Evolutionary conservation across 2,888 invertebrate species (phyloP).

Genomic region (Eilema caniola): DNA sequence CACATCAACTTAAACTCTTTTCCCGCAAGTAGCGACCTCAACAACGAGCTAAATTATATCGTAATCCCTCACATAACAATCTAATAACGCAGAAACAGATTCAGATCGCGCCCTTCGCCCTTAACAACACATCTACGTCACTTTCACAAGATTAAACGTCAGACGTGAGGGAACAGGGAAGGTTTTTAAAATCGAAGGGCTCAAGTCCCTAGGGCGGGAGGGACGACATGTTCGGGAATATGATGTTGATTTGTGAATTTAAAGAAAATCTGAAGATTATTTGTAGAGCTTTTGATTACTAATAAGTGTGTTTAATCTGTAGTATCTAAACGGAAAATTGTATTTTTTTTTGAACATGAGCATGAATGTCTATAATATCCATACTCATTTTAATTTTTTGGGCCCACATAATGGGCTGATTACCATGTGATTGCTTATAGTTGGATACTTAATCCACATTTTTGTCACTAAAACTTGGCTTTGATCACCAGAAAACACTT

Average conservation of each 20-base stretch:
- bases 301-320: background rate
- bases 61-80: slow-evolving; percentile 47
- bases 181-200: slow-evolving; percentile 71
- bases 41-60: slow-evolving; percentile 40
- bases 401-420: too few species aligned
- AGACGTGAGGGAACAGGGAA: slow-evolving; percentile 54
- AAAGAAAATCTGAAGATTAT: slow-evolving; percentile 5
- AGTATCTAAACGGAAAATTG: background rate
- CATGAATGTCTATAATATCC: too few species aligned
- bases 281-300: slow-evolving; percentile 7
- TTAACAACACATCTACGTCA: slow-evolving; percentile 64
- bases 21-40: slow-evolving; percentile 5
- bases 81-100: slow-evolving; percentile 61
- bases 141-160: slow-evolving; percentile 76
- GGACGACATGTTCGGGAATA: slow-evolving; percentile 40
- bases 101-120: slow-evolving; percentile 30
- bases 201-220: slow-evolving; percentile 44
- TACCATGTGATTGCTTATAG: too few species aligned
- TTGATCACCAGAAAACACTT: too few species aligned
- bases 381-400: too few species aligned
- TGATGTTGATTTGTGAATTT: slow-evolving; percentile 27
- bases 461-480: too few species aligned
- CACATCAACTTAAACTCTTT: background rate
- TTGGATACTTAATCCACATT: too few species aligned
- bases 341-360: background rate